Evolutionary conservation across 2,888 invertebrate genomes (phyloP).

Genomic region (Dichetophora obliterata): DNA sequence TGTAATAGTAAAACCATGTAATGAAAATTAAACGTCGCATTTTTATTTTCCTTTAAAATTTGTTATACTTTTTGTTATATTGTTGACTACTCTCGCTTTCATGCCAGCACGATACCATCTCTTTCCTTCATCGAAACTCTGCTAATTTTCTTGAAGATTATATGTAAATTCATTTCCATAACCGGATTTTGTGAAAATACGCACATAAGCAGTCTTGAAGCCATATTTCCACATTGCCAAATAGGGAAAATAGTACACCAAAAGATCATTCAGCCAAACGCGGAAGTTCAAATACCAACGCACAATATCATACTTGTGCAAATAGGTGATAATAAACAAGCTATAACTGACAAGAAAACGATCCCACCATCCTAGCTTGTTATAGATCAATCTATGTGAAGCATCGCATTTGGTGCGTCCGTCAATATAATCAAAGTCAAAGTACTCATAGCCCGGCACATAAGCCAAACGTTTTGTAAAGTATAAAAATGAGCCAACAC

Average conservation of each 20-base stretch:
- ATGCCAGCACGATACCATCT: no score
- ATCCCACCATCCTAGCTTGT: conserved; percentile 71
- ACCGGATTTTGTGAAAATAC: conserved; percentile 70
- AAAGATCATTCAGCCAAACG: conserved; percentile 73
- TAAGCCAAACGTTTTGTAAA: conserved; percentile 73
- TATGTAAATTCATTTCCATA: conserved; percentile 51
- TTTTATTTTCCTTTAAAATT: no score
- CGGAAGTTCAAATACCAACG: conserved; percentile 76
- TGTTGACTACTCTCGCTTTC: no score
- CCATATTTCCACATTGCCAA: conserved; percentile 79
- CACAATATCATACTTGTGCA: conserved; percentile 72
- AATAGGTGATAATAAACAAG: conserved; percentile 61
- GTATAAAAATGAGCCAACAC: conserved; percentile 74
- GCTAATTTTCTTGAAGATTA: conserved; percentile 58
- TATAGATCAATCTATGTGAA: conserved; percentile 68
- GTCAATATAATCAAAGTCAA: conserved; percentile 60
- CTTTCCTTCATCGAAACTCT: no score
- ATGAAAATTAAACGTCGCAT: no score
- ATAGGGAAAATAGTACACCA: conserved; percentile 79
- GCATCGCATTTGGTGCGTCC: conserved; percentile 51
- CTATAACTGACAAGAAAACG: conserved; percentile 63
- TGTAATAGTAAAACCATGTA: no score
- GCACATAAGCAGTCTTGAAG: conserved; percentile 73
- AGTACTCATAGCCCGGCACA: conserved; percentile 73
- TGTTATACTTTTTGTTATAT: no score